Evolutionary conservation across 2,888 invertebrate species (phyloP).

Genomic region (Pyrochroa serraticornis): DNA sequence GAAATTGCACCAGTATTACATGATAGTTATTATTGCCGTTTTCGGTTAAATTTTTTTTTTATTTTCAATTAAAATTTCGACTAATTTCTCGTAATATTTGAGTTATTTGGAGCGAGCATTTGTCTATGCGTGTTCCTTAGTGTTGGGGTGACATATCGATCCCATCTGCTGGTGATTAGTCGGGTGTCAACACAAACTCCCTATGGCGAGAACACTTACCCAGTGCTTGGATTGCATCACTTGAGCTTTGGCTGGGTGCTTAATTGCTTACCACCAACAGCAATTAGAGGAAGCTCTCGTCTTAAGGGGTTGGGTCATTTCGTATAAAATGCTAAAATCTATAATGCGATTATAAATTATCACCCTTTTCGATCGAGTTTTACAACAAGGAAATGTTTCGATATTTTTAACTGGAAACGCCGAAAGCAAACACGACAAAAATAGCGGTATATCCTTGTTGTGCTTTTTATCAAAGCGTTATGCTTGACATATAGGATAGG

Average conservation of each 20-base stretch:
- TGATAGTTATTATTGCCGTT: background rate
- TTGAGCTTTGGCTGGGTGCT: slow-evolving; percentile 25
- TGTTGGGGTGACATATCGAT: slow-evolving; percentile 29
- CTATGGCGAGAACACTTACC: slow-evolving; percentile 31
- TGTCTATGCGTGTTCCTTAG: slow-evolving; percentile 27
- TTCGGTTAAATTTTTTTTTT: too few species aligned
- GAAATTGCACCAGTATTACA: slow-evolving; percentile 9
- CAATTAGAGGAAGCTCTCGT: slow-evolving; percentile 11
- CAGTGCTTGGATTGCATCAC: slow-evolving; percentile 25
- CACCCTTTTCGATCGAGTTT: background rate
- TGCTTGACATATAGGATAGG: slow-evolving; percentile 21
- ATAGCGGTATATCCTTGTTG: slow-evolving; percentile 10
- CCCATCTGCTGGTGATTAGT: slow-evolving; percentile 31
- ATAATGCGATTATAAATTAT: background rate
- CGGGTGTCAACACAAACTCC: slow-evolving; percentile 32
- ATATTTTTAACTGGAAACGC: background rate
- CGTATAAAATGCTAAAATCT: background rate
- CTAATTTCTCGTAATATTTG: slow-evolving; percentile 1
- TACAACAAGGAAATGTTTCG: background rate
- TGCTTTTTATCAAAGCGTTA: slow-evolving; percentile 23
- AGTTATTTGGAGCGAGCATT: slow-evolving; percentile 20
- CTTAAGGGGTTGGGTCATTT: slow-evolving; percentile 1
- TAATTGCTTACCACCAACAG: slow-evolving; percentile 21
- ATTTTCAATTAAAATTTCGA: background rate
- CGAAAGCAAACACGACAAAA: slow-evolving; percentile 2